Conservation (phyloP, 92 coral and sea anemone species). For the Micromussa lordhowensis region DNA sequence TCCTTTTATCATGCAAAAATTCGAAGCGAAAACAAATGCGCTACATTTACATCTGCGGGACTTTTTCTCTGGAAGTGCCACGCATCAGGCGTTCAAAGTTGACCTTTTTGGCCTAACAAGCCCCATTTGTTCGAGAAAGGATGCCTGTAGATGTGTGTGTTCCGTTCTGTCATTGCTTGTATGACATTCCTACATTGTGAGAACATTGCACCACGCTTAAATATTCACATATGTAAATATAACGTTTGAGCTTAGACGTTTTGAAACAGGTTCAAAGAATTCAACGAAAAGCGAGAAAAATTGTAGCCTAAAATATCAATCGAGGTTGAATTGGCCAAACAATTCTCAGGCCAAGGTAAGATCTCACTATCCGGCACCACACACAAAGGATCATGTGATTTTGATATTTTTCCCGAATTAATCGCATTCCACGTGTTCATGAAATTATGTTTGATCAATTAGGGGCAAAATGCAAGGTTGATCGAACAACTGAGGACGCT, state of each 20-base stretch:
- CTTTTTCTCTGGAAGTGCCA: neutral
- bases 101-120: too few relatives aligned
- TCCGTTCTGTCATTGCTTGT: neutral
- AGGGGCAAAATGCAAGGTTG: too few relatives aligned
- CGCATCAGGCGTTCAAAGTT: too few relatives aligned
- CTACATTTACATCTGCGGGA: neutral
- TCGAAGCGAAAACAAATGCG: neutral
- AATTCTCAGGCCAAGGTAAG: neutral
- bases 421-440: neutral
- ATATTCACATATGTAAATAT: neutral
- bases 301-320: neutral
- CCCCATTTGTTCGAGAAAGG: too few relatives aligned
- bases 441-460: neutral
- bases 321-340: neutral
- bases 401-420: neutral
- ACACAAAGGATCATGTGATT: neutral
- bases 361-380: slow-evolving; percentile 1
- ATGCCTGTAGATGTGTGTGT: too few relatives aligned
- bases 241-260: too few relatives aligned
- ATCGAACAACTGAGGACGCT: neutral
- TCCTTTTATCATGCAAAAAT: neutral
- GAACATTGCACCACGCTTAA: neutral
- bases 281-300: neutral
- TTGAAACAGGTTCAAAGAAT: neutral
- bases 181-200: neutral